Evolutionary conservation across 2,888 invertebrate species (phyloP), one percentile per base, ranked within the genome.

Genomic region (Tetragnatha montana): DNA sequence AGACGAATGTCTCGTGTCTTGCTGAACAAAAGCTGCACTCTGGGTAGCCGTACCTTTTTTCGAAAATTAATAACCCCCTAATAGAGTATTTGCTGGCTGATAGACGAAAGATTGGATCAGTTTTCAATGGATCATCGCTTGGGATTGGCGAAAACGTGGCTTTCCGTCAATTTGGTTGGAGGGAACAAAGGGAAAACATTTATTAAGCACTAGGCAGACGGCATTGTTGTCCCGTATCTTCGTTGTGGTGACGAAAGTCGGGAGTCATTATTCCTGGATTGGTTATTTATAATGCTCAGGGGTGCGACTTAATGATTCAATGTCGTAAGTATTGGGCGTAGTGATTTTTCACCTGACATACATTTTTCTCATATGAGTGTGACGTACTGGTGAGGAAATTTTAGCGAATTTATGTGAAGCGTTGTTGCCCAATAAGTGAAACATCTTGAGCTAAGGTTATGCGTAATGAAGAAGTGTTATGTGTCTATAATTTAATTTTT

Each of bases 181-280:
- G 74, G 82, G 51, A 51, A 82, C 82, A 82, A 82, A 82, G 50
- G 60, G 60, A 82, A 51, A 21, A 35, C 82, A 82, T 82, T 82
- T 82, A 82, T 82, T 60, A 82, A 51, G 21, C 22, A n/a, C 17
- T 8, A 17, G 35, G 22, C 35, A 80, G 81, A 81, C 71, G 50
- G 81, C 70, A 47, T 81, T 81, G 81, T 78, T 78, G 51, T 35
- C 35, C 35, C 35, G 17, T 60, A 60, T 12, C 60, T 60, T 60
- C 60, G 12, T 4, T 60, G 12, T 6, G 60, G 10, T 60, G 60
- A 60, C 60, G 8, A 60, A 60, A 60, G 60, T 60, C 60, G 12
- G 6, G 12, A 8, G 60, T 10, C 60, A 60, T 60, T 60, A 60
- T 60, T 60, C 10, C 60, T 8, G 17, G 14, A 60, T 12, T 60